Conservation (phyloP, 2,113 vertebrate species). For the Scortum barcoo region DNA sequence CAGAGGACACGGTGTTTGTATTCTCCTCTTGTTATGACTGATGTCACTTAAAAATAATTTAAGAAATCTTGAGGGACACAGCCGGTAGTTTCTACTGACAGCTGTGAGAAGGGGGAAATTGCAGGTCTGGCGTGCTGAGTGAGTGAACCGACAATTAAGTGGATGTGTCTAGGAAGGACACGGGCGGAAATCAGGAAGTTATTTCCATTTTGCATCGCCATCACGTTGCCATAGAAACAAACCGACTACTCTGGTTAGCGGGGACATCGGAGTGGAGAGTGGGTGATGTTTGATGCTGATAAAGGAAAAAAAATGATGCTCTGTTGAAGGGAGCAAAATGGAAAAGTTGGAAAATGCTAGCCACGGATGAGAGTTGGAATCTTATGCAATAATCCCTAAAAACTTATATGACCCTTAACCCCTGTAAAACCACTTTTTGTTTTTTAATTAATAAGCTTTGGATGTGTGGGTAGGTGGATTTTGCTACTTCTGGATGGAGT, state of each 20-base stretch:
- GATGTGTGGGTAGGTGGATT: no score
- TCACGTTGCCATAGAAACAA: slow-evolving; percentile 54
- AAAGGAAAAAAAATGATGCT: not conserved
- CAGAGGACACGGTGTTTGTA: slow-evolving; percentile 9
- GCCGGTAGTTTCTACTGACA: slow-evolving; percentile 54
- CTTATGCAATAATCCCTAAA: not conserved
- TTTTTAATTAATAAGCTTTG: no score
- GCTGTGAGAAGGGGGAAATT: slow-evolving; percentile 52
- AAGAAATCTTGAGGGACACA: slow-evolving; percentile 51
- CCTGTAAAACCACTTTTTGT: no score
- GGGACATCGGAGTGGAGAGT: slow-evolving; percentile 7
- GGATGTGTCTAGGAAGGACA: slow-evolving; percentile 30
- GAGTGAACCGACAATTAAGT: slow-evolving; percentile 59
- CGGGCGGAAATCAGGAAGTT: slow-evolving; percentile 16
- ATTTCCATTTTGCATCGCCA: slow-evolving; percentile 30
- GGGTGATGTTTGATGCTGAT: slow-evolving; percentile 8
- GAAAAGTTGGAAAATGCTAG: not conserved
- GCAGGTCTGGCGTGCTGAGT: not conserved
- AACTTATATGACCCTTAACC: not conserved
- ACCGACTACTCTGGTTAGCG: not conserved
- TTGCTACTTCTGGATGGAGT: no score
- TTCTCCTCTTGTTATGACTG: slow-evolving; percentile 30
- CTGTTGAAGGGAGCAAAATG: not conserved
- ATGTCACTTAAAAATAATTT: slow-evolving; percentile 30
- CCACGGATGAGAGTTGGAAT: not conserved